Evolutionary conservation across 1,140 invertebrate species (phyloP), one percentile per base, ranked within the genome.

Genomic region (Reticulitermes speratus): DNA sequence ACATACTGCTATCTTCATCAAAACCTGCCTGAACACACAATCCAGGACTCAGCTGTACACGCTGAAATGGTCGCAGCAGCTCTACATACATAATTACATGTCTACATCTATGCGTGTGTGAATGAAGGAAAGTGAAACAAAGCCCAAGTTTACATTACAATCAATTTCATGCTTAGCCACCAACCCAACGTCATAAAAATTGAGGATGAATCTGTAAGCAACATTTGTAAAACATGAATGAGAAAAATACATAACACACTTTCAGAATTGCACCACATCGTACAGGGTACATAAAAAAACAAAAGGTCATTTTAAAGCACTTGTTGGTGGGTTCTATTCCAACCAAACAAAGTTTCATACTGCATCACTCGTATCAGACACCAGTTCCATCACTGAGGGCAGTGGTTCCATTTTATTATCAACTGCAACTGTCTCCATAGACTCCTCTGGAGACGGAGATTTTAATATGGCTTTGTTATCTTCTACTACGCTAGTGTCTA

Each of bases 311-410:
- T 38, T 65, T n/a, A 75, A 75, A 75, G 65, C 65, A 75, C 65
- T n/a, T 30, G n/a, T 25, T 75, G 65, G n/a, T 75, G 65, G 25
- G n/a, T 11, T 75, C 25, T 75, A 30, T 75, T 30, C 7, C 11
- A n/a, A 75, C 7, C 14, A 75, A 75, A 75, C 65, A 75, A 75
- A 75, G 7, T 59, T 30, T 48, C 45, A 84, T 84, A 52, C 48
- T 32, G 48, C 25, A n/a, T 84, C 84, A 32, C 59, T 52, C 55
- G 84, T 7, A 2, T 84, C 84, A 59, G 84, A 48, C 23, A 65
- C 59, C 48, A 84, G 84, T 23, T 84, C 84, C 25, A 84, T 65
- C 84, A 55, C 55, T 45, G 84, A 84, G 11, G 48, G 84, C 30
- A 84, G 38, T 21, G 84, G 14, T 32, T 32, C 84, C 44, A 84